phyloP scores from a whole-genome alignment of 2,888 invertebrate genomes.

The Drosophila tanythrix region DNA sequence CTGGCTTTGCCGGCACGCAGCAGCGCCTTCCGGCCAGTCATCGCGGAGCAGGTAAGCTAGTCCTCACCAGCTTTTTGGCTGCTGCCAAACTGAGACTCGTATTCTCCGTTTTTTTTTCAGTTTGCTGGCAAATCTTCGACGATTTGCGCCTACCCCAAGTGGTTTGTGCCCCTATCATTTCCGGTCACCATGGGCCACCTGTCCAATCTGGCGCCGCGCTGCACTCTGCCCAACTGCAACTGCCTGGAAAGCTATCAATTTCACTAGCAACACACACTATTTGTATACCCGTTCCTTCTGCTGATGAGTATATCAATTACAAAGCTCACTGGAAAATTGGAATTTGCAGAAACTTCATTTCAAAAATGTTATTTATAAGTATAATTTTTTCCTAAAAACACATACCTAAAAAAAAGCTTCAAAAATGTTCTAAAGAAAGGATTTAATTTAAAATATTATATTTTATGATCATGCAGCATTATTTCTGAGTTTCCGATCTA shows the following conservation, averaged over 20 bases:
- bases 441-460: not conserved
- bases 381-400: not conserved
- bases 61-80: not conserved
- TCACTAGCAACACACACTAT: constrained; percentile 39
- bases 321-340: not conserved
- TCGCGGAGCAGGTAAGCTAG: constrained; percentile 65
- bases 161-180: constrained; percentile 84
- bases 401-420: not conserved
- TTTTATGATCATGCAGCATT: not conserved
- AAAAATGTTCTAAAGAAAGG: not conserved
- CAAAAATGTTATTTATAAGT: not conserved
- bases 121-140: constrained; percentile 44
- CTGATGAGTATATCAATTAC: not conserved
- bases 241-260: constrained; percentile 83
- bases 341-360: not conserved
- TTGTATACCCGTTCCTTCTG: not conserved
- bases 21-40: constrained; percentile 80
- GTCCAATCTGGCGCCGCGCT: constrained; percentile 85
- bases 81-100: not conserved
- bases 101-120: constrained; percentile 18
- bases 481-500: not conserved
- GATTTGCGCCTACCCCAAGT: constrained; percentile 84
- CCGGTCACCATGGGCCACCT: constrained; percentile 84
- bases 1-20: constrained; percentile 54
- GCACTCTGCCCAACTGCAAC: constrained; percentile 84